These are phyloP conservation scores for Pygmarrhopalites habei DNA, from an alignment of 1,140 invertebrate species.

Conservation along the genomic window DNA sequence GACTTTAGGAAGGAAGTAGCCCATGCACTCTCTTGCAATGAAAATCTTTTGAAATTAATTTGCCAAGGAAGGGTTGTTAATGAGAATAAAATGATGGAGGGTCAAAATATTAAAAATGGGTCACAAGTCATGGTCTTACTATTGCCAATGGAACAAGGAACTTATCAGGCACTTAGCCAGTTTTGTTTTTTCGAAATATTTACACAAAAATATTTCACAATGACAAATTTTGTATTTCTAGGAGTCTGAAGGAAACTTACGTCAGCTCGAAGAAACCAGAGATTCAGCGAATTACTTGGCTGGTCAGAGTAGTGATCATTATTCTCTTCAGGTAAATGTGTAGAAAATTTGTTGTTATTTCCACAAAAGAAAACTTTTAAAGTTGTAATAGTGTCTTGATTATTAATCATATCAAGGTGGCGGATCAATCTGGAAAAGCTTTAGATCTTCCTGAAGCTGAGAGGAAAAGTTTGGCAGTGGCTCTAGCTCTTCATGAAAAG, in stretches of 20 bases:
- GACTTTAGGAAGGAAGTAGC: constrained; percentile 53
- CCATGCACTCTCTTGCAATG: constrained; percentile 45
- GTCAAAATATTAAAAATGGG: constrained; percentile 59
- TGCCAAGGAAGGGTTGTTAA: constrained; percentile 57
- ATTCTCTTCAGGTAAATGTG: constrained; percentile 27
- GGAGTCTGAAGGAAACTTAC: constrained; percentile 39
- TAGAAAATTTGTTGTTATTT: too few species aligned
- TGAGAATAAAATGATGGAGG: constrained; percentile 46
- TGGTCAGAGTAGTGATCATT: constrained; percentile 33
- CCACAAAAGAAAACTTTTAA: too few species aligned
- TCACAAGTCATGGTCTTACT: constrained; percentile 58
- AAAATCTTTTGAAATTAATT: constrained; percentile 59
- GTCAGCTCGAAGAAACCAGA: constrained; percentile 42
- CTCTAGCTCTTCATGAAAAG: constrained; percentile 69
- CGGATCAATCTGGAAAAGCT: constrained; percentile 66
- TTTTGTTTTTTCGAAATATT: too few species aligned
- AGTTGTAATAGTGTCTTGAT: neutral
- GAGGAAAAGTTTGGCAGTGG: constrained; percentile 58
- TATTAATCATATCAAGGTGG: constrained; percentile 50
- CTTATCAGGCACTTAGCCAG: constrained; percentile 43
- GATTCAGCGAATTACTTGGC: constrained; percentile 46
- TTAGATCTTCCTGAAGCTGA: constrained; percentile 60
- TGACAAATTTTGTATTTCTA: too few species aligned
- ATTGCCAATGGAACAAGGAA: constrained; percentile 46
- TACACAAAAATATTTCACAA: too few species aligned